Conservation (phyloP, 53 echinoderm and acorn worm species). For the Glandiceps talaboti region DNA sequence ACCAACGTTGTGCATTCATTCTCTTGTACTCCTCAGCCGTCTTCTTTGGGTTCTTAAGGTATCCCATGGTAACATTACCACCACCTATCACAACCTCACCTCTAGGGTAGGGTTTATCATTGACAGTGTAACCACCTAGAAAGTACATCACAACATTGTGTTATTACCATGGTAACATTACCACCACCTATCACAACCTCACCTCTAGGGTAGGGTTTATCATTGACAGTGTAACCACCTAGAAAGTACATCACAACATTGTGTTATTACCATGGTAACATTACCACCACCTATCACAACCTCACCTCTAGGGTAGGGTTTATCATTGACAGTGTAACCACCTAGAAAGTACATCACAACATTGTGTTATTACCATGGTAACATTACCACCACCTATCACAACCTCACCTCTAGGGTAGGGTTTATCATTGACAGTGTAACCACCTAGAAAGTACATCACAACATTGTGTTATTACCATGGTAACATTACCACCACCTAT, state of each 20-base stretch:
- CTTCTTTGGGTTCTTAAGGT: slow-evolving; percentile 64
- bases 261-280: slow-evolving; percentile 66
- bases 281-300: slow-evolving; percentile 74
- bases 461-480: no score
- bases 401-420: slow-evolving; percentile 76
- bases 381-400: slow-evolving; percentile 72
- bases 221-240: slow-evolving; percentile 55
- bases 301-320: slow-evolving; percentile 76
- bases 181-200: slow-evolving; percentile 76
- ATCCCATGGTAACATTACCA: slow-evolving; percentile 70
- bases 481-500: slow-evolving; percentile 73
- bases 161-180: slow-evolving; percentile 70
- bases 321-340: slow-evolving; percentile 52
- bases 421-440: slow-evolving; percentile 55
- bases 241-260: no score
- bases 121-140: slow-evolving; percentile 49
- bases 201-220: slow-evolving; percentile 71
- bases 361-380: no score
- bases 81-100: slow-evolving; percentile 82
- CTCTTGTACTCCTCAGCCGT: slow-evolving; percentile 47
- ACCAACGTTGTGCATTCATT: slow-evolving; percentile 52
- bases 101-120: slow-evolving; percentile 69
- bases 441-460: slow-evolving; percentile 37
- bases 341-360: no score
- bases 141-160: no score